Evolutionary conservation across 2,888 invertebrate species (phyloP).

Genomic region (Acrobasis repandana): DNA sequence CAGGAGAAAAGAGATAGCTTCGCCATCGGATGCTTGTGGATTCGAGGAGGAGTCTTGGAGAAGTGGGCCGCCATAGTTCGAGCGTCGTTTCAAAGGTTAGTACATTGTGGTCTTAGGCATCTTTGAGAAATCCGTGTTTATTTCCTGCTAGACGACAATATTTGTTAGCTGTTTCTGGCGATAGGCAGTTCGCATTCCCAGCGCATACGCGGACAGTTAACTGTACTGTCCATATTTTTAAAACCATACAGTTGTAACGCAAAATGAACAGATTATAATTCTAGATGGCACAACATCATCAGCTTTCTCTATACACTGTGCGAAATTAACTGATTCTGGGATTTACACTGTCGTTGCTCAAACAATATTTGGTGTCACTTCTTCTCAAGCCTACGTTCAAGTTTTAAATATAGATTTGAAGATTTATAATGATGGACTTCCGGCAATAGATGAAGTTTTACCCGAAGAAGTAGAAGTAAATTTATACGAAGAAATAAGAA

Average conservation of each 20-base stretch:
- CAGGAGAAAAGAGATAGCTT: too few species aligned
- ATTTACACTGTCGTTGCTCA: slow-evolving; percentile 40
- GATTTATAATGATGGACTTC: slow-evolving; percentile 7
- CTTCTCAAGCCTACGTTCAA: slow-evolving; percentile 40
- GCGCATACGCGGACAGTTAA: too few species aligned
- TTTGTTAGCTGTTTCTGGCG: too few species aligned
- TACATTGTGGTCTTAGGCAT: too few species aligned
- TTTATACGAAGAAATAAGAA: slow-evolving; percentile 37
- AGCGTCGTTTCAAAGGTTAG: too few species aligned
- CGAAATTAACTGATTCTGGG: slow-evolving; percentile 38
- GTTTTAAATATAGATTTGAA: slow-evolving; percentile 33
- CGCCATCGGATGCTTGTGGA: too few species aligned
- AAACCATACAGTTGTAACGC: slow-evolving; percentile 33
- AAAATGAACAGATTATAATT: slow-evolving; percentile 33
- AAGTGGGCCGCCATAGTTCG: too few species aligned
- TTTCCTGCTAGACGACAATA: too few species aligned
- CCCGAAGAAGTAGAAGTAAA: slow-evolving; percentile 37
- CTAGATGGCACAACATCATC: slow-evolving; percentile 26
- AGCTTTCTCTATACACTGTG: slow-evolving; percentile 33
- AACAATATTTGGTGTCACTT: slow-evolving; percentile 36
- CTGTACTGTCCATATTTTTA: too few species aligned
- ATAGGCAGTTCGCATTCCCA: too few species aligned
- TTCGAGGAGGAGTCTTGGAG: too few species aligned
- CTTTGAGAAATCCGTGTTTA: too few species aligned
- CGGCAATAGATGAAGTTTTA: slow-evolving; percentile 37